Evolutionary conservation across 2,113 vertebrate genomes (phyloP).

Genomic region (Pandion haliaetus): DNA sequence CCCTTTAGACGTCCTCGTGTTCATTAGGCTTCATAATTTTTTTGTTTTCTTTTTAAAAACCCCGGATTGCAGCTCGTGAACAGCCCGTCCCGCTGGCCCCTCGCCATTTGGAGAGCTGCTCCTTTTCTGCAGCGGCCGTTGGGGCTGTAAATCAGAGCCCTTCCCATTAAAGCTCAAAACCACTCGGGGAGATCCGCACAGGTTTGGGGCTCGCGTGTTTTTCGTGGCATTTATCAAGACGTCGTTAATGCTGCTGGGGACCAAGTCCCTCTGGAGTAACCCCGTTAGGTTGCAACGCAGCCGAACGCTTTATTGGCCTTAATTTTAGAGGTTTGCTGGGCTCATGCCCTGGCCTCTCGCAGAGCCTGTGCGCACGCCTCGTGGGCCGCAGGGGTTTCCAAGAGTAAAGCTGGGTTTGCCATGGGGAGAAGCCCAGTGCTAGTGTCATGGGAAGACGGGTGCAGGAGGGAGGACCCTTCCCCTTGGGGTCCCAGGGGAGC

Average conservation of each 20-base stretch:
- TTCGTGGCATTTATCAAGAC: neutral
- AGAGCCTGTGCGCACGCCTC: neutral
- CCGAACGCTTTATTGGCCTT: neutral
- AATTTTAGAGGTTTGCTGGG: neutral
- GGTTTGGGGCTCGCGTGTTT: neutral
- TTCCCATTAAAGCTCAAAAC: neutral
- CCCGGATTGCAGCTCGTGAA: neutral
- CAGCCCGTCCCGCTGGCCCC: neutral
- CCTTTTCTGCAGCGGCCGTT: rapidly evolving
- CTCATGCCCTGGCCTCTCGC: neutral
- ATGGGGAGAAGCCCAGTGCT: neutral
- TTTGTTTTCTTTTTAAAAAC: neutral
- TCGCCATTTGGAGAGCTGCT: neutral
- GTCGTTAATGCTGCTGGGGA: neutral
- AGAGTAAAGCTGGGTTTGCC: neutral
- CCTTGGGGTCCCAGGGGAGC: neutral
- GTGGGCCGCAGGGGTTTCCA: rapidly evolving
- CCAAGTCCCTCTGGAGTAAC: neutral
- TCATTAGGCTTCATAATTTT: neutral
- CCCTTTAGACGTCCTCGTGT: rapidly evolving
- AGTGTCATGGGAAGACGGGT: neutral
- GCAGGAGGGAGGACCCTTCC: neutral
- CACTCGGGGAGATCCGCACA: rapidly evolving
- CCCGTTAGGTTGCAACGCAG: rapidly evolving
- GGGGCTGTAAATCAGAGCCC: neutral